Base-by-base conservation (phyloP, 1,140 invertebrate species). In the Caenorhabditis briggsae region DNA sequence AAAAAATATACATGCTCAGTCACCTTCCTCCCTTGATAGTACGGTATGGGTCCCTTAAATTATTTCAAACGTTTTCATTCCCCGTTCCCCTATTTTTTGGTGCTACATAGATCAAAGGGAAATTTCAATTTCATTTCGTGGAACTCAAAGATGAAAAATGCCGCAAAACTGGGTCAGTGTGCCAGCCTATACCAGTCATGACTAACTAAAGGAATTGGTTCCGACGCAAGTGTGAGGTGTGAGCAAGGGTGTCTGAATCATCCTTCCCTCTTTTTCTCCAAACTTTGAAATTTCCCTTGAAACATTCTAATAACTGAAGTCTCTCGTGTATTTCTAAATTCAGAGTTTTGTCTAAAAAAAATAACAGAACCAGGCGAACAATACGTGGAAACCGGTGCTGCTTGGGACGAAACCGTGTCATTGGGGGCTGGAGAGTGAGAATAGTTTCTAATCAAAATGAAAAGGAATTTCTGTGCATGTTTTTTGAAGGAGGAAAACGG, bases 331-430 rank as follows among this genome's bases (percentile, higher is more conserved):
- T 50, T 78, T 78, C 46, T n/a, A 18, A 78, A 78, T 50, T 78
- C 50, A 50, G 23, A 25, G 33, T 50, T 50, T 50, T 78, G 14
- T n/a, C 18, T 25, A 25, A 18, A 58, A 58, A n/a, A 53, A 12
- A 33, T 33, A 12, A 12, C 61, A 70, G 12, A 78, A 23, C 5
- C n/a, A 12, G 18, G 18, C 70, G 50, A 78, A 50, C 70, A 78
- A 78, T 78, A 78, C 9, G 70, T 50, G 70, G 48, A 46, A 78
- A 78, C 70, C 46, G 20, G 70, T 78, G 70, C 70, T 50, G 70
- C 46, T 78, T 78, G 70, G 70, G 53, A 78, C 70, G 70, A 70
- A n/a, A 70, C 33, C 33, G 20, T 50, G 46, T 46, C 46, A 50
- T 43, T 12, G 70, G 33, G 8, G 20, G 23, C 20, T 7, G 33